Evolutionary conservation across 2,113 vertebrate species (phyloP), one percentile per base, ranked within the genome.

Genomic region (Oncorhynchus kisutch): DNA sequence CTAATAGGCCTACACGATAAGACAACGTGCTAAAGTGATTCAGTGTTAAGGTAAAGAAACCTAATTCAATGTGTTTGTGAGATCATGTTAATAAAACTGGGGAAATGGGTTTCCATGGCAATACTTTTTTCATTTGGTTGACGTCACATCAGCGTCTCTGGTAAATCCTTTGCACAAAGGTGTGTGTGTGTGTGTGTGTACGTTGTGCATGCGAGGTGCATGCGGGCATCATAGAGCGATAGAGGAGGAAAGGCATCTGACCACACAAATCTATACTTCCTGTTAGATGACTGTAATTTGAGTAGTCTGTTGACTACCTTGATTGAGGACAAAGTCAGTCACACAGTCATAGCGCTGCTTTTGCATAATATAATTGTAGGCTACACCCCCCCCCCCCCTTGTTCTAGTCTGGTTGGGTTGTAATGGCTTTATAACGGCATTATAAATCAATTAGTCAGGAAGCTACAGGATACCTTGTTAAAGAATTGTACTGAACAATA

Each of bases 51-150:
- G 3, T 16, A 14, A 1, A 54, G 51, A 54, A 54, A 54, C 51
- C 51, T 5, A 16, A 16, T 16, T 54, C 4, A 18, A 54, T 54
- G 51, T 54, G 12, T 18, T 16, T 54, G 51, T 54, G 3, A 14
- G 12, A 18, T 54, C 16, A 54, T 54, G 51, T 5, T 5, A 18
- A 16, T 16, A 18, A 74, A 88, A 84, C 75, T 45, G 76, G 86
- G 84, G 79, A 92, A 85, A 88, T 77, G 45, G 81, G 90, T 94
- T 93, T 88, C 91, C 90, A 94, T 92, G 90, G 90, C 86, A 87
- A 94, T 92, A n/a, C 77, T 31, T 84, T 83, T 85, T 88, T 59
- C 81, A 59, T 76, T 77, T 87, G 84, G 24, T 77, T 87, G 84
- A 91, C 86, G 87, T 92, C 90, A 93, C 86, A 11, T 48, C 64